Conservation (phyloP, 2,797 vertebrate genomes). For the Dromococcyx pavoninus region DNA sequence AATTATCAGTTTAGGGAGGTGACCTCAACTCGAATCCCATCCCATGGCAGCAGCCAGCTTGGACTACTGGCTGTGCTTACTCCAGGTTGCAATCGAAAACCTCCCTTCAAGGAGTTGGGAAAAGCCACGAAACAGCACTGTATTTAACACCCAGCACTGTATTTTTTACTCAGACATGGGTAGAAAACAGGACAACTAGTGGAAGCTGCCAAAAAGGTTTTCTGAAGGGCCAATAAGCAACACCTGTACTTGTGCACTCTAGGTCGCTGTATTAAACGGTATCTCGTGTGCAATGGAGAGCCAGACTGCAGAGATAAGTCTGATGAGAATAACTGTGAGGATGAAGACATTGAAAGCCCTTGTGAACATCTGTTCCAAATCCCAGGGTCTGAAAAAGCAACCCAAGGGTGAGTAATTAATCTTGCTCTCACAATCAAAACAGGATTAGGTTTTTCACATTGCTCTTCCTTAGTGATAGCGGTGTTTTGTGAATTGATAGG, state of each 20-base stretch:
- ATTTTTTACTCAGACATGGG: not conserved
- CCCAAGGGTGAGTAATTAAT: constrained; percentile 80
- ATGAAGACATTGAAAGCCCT: constrained; percentile 65
- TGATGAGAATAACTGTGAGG: constrained; percentile 83
- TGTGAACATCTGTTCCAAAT: constrained; percentile 80
- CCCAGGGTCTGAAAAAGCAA: constrained; percentile 81
- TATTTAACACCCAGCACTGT: not conserved
- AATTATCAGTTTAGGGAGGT: not conserved
- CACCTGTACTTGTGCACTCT: not conserved
- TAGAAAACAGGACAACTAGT: not conserved
- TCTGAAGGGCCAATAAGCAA: not conserved
- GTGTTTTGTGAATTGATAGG: not conserved
- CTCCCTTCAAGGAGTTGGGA: not conserved
- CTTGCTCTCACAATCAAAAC: not conserved
- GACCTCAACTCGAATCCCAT: not conserved
- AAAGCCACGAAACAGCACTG: accelerated
- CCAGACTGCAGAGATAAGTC: constrained; percentile 83
- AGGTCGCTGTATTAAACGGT: constrained; percentile 89
- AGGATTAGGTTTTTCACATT: not conserved
- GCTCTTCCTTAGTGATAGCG: not conserved
- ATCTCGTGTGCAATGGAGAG: constrained; percentile 88
- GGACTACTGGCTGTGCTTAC: accelerated
- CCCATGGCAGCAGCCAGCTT: not conserved
- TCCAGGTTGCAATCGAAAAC: not conserved
- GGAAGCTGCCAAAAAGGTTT: not conserved